Percentiles rank a stretch among this genome's conserved stretches.
Conservation (phyloP, 1,140 invertebrate species). For the Hormaphis cornu region DNA sequence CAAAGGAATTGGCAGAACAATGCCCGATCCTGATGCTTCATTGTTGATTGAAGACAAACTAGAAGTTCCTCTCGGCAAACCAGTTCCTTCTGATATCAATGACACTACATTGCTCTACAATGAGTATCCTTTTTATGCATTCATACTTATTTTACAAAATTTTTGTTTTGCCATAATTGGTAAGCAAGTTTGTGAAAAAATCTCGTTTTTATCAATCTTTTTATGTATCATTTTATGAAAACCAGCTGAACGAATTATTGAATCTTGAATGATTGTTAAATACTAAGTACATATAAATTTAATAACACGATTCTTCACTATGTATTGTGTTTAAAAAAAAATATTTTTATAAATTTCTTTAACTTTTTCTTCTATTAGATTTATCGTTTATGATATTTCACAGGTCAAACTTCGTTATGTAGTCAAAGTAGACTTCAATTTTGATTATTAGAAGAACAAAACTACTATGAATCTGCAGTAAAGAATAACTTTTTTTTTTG, state of each 20-base stretch:
- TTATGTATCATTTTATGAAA: neutral
- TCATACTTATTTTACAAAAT: neutral
- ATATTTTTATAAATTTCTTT: conserved; percentile 8
- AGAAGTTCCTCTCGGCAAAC: conserved; percentile 66
- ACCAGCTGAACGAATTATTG: neutral
- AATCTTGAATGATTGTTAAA: neutral
- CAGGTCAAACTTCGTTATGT: conserved; percentile 78
- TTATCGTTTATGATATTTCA: conserved; percentile 82
- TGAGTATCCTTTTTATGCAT: conserved; percentile 56
- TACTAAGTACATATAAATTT: no score
- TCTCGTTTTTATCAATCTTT: neutral
- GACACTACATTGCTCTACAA: conserved; percentile 65
- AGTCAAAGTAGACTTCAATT: conserved; percentile 69
- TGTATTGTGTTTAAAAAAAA: no score
- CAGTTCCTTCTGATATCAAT: conserved; percentile 42
- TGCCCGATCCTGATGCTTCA: conserved; percentile 52
- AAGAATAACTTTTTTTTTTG: neutral
- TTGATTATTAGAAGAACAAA: conserved; percentile 16
- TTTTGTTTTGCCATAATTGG: neutral
- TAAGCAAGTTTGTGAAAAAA: neutral
- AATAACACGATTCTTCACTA: no score
- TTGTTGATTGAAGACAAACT: conserved; percentile 50
- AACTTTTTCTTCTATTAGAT: conserved; percentile 46
- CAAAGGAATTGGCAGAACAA: conserved; percentile 66
- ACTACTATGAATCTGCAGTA: neutral